These are phyloP conservation scores for Barnardius zonarius DNA, from an alignment of 2,113 vertebrate species.

Conservation along the genomic window DNA sequence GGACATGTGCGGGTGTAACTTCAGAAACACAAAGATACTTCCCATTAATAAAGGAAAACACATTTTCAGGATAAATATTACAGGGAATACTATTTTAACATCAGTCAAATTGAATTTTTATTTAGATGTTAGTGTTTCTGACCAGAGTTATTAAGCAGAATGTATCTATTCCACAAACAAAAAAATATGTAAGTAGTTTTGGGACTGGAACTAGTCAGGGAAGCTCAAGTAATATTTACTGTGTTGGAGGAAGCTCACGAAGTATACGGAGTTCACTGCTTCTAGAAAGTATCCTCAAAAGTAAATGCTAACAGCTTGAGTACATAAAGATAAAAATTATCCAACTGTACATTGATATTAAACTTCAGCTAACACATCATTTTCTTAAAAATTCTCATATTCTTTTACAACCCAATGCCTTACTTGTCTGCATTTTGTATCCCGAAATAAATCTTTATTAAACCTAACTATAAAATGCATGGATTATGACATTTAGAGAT, in stretches of 20 bases:
- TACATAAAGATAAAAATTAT: not conserved
- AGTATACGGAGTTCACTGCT: not conserved
- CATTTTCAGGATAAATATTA: not conserved
- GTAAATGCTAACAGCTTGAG: constrained; percentile 12
- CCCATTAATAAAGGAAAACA: not conserved
- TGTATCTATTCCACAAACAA: not conserved
- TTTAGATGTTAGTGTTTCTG: not conserved
- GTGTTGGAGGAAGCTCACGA: not conserved
- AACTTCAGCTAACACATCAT: not conserved
- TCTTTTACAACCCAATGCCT: not conserved
- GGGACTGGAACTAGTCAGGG: not conserved
- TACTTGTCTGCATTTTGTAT: not conserved
- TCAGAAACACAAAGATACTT: not conserved
- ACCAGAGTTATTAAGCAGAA: not conserved
- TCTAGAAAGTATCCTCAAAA: not conserved
- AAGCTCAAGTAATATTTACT: not conserved
- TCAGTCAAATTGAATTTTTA: not conserved
- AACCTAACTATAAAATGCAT: not conserved
- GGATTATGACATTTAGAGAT: not conserved
- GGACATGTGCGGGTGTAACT: not conserved
- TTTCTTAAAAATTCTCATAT: constrained; percentile 30
- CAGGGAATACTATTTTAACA: not conserved
- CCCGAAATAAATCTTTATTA: constrained; percentile 28
- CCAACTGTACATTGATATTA: not conserved
- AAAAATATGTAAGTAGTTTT: not conserved